Evolutionary conservation across 2,797 vertebrate genomes (phyloP).

Genomic region (Sebastes minor): DNA sequence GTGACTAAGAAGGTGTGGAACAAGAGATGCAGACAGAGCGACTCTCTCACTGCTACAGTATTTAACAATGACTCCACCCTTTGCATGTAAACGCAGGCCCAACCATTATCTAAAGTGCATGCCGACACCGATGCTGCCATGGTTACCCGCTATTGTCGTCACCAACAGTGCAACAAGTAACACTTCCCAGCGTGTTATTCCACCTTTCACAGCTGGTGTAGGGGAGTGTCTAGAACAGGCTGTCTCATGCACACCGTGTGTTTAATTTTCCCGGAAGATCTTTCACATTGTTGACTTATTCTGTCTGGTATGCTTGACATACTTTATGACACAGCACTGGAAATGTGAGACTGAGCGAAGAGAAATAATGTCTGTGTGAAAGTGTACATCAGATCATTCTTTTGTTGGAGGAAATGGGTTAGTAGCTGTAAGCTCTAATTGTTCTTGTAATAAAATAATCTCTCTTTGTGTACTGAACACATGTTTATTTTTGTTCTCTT

Average conservation of each 20-base stretch:
- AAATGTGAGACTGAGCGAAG: slow-evolving; percentile 7
- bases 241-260: not conserved
- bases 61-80: slow-evolving; percentile 42
- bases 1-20: slow-evolving; percentile 25
- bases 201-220: not conserved
- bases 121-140: slow-evolving; percentile 12
- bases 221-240: slow-evolving; percentile 13
- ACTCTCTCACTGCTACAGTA: not conserved
- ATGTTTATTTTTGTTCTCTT: not conserved
- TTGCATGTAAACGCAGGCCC: slow-evolving; percentile 39
- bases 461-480: not conserved
- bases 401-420: not conserved
- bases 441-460: not conserved
- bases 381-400: not conserved
- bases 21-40: not conserved
- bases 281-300: slow-evolving; percentile 14
- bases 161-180: not conserved
- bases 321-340: not conserved
- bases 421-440: not conserved
- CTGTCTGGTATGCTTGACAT: slow-evolving; percentile 45
- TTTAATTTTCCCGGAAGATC: not conserved
- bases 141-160: slow-evolving; percentile 34
- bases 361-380: not conserved
- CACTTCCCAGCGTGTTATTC: not conserved
- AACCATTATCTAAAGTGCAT: not conserved